Base-by-base conservation (phyloP, 2,888 invertebrate species). In the Fragum fragum region DNA sequence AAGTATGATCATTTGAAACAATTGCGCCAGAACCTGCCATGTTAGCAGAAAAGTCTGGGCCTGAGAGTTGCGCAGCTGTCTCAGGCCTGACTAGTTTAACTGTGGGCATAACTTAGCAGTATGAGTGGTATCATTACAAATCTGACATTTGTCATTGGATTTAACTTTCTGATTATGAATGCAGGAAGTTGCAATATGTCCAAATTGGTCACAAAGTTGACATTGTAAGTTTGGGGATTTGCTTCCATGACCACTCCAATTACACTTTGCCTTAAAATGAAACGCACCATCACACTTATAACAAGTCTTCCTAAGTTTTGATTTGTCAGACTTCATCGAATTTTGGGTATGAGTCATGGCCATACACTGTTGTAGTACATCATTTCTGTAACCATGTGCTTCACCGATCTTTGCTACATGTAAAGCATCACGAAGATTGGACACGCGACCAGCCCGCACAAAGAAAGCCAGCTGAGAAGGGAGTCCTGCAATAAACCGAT, bases 381-480 rank as follows among this genome's bases (percentile, higher is more conserved):
- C 14, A 39, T 39, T 6, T 2, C 79, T 2, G 57, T 79, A 79
- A 1, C 79, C 79, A 74, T 79, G 75, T n/a, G 74, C 71, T 28
- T 79, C 74, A 1, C 75, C 79, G 52, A 63, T 53, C 36, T 79
- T 70, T 1, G 73, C 68, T 7, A 42, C 29, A 18, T 74, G 74
- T 6, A 75, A 29, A 16, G 70, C 61, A 0, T 79, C 79, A 32
- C 61, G 28, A 21, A 73, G 59, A 1, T 66, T 32, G 3, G 57
- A 9, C 9, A 73, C 70, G 18, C 69, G 73, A 23, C 71, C 42
- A 3, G 55, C 73, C 14, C 73, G 52, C 3, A 78, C 68, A 47
- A 78, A 73, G 32, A 78, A 78, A 2, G 69, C 73, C 9, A 78
- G 52, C 66, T 77, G 77, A 23, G 71, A 16, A 5, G 72, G 77